Evolutionary conservation across 2,888 invertebrate species (phyloP), one percentile per base, ranked within the genome.

Genomic region (Poecilobothrus nobilitatus): DNA sequence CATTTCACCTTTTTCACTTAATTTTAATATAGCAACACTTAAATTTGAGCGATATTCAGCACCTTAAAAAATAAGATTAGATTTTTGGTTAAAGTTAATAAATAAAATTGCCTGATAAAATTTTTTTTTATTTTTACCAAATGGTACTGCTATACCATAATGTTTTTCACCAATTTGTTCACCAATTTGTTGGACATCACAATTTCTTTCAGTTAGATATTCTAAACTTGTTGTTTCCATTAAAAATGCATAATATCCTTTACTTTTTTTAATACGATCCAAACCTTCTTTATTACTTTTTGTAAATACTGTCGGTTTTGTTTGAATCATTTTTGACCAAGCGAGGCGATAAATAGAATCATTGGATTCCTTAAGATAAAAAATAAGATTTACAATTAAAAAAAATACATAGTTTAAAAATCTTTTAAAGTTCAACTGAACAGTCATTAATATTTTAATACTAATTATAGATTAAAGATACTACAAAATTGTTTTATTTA

Each of bases 221-320:
- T 97, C 95, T 74, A 98, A 89, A 33, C 91, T 90, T 0, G 95
- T 91, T 44, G 95, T 96, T 84, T 98, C 98, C 94, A 97, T 96
- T 71, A 99, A 87, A 79, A 94, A 98, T 2, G 96, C 97, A 80
- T 93, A 98, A 72, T 85, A 88, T 41, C 89, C 89, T 77, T 89
- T 88, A 68, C 86, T 89, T 76, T 86, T 87, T 61, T 86, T 78
- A 0, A 97, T 96, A 66, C 92, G 85, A 27, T 91, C 89, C 1
- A 92, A 90, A 0, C 97, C 97, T 76, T 95, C 94, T 1, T 87
- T 85, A 76, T 95, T 96, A 75, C 83, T 87, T 61, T 83, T 84
- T 4, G 89, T 89, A 77, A 96, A 95, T 1, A 94, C 92, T 0
- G 88, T 86, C 0, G 95, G 95, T 68, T 88, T 87, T 0, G 92